Conservation (phyloP, 2,888 invertebrate genomes). For the Pelosia muscerda region DNA sequence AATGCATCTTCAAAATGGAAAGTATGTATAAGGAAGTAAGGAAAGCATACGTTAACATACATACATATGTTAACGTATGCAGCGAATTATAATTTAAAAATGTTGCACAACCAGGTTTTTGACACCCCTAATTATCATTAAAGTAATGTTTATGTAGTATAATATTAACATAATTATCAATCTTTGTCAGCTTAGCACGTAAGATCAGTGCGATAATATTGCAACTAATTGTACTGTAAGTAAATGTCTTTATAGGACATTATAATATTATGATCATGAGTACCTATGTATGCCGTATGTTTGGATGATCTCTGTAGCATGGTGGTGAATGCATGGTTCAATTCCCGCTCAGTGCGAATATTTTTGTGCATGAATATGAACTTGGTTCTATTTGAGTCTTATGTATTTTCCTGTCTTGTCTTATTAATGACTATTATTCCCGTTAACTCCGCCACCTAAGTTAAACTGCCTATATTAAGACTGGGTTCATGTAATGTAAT, state of each 20-base stretch:
- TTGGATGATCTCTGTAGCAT: too few species aligned
- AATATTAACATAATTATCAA: constrained; percentile 18
- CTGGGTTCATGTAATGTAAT: too few species aligned
- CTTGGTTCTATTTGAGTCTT: too few species aligned
- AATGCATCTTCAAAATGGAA: neutral
- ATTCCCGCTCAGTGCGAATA: too few species aligned
- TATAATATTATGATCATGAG: too few species aligned
- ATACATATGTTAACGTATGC: neutral
- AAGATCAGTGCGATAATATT: constrained; percentile 8
- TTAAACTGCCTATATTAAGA: too few species aligned
- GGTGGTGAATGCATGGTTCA: too few species aligned
- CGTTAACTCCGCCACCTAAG: too few species aligned
- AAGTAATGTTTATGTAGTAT: constrained; percentile 14
- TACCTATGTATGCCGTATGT: too few species aligned
- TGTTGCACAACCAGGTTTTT: neutral
- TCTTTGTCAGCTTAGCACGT: constrained; percentile 21
- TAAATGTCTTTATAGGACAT: neutral
- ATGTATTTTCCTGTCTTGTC: too few species aligned
- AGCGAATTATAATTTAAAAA: neutral
- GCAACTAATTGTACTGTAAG: neutral
- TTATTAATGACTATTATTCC: too few species aligned
- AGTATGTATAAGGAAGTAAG: neutral
- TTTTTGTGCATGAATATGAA: too few species aligned
- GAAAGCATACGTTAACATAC: neutral
- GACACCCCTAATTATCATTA: constrained; percentile 27